Percentiles rank a stretch among this genome's conserved stretches.
These are phyloP conservation scores for Atherix ibis DNA, from an alignment of 2,888 invertebrate species.

Conservation along the genomic window DNA sequence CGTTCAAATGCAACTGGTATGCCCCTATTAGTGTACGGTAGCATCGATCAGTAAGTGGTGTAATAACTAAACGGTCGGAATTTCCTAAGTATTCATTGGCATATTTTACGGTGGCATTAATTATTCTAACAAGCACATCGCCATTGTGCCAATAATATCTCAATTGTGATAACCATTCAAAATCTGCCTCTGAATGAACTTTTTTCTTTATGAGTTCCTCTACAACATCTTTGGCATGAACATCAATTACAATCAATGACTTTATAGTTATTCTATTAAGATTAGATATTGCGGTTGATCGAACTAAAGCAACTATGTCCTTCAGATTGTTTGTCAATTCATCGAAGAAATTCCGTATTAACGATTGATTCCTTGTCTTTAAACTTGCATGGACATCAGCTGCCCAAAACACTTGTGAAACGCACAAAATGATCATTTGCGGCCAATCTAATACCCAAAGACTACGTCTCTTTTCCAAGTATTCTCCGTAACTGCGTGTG, in stretches of 20 bases:
- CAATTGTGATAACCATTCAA: conserved; percentile 55
- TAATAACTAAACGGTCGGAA: conserved; percentile 42
- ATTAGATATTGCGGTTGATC: conserved; percentile 39
- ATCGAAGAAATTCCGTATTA: conserved; percentile 34
- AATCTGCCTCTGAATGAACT: conserved; percentile 42
- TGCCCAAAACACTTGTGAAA: conserved; percentile 51
- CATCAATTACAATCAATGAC: conserved; percentile 53
- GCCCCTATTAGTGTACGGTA: conserved; percentile 56
- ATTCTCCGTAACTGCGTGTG: conserved; percentile 30
- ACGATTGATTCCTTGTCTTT: conserved; percentile 31
- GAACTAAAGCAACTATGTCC: conserved; percentile 40
- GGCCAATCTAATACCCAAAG: conserved; percentile 45
- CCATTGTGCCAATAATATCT: conserved; percentile 52
- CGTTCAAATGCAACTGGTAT: conserved; percentile 52
- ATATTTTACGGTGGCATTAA: conserved; percentile 48
- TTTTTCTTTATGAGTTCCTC: conserved; percentile 36
- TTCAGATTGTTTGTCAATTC: conserved; percentile 35
- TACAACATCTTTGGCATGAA: conserved; percentile 54
- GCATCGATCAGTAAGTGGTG: conserved; percentile 46
- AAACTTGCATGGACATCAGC: conserved; percentile 38
- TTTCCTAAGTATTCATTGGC: conserved; percentile 63
- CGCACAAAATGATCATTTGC: conserved; percentile 45
- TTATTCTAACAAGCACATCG: conserved; percentile 41
- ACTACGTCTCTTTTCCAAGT: conserved; percentile 29
- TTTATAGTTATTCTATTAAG: conserved; percentile 47